These are phyloP conservation scores for Artibeus lituratus DNA, from an alignment of 2,797 vertebrate genomes.

Conservation along the genomic window DNA sequence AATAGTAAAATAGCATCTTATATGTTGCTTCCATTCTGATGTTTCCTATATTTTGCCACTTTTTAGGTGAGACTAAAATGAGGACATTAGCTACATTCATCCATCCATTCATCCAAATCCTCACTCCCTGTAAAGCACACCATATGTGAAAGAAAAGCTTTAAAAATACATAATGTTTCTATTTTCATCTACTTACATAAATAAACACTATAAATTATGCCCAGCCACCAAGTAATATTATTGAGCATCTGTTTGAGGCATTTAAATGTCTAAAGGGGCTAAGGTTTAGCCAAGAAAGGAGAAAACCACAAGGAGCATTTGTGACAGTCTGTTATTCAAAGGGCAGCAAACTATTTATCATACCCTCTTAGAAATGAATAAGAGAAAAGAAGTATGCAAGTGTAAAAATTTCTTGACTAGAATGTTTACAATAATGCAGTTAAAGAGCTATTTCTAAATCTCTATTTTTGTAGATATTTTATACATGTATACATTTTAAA, in stretches of 20 bases:
- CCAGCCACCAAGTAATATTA: constrained; percentile 50
- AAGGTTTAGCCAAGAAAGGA: constrained; percentile 44
- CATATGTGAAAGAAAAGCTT: constrained; percentile 58
- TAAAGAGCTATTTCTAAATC: not conserved
- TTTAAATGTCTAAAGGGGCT: constrained; percentile 47
- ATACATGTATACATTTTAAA: not conserved
- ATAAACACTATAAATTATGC: constrained; percentile 56
- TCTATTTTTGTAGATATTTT: not conserved
- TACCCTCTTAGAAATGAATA: not conserved
- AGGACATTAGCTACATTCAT: constrained; percentile 59
- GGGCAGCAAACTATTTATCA: constrained; percentile 26
- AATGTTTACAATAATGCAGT: not conserved
- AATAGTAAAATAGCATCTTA: constrained; percentile 18
- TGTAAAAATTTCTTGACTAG: not conserved
- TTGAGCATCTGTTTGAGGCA: constrained; percentile 60
- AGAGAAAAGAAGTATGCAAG: constrained; percentile 20
- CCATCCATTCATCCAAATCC: constrained; percentile 31
- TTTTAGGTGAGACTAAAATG: constrained; percentile 37
- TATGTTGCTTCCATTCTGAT: constrained; percentile 9
- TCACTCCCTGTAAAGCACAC: not conserved
- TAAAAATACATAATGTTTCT: constrained; percentile 59
- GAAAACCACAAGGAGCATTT: constrained; percentile 44
- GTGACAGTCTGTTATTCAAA: constrained; percentile 52
- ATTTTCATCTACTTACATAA: constrained; percentile 64
- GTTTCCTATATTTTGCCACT: not conserved